Percentiles rank a stretch among this genome's conserved stretches.
These are phyloP conservation scores for Cavia aperea DNA, from an alignment of 2,113 vertebrate genomes.

Conservation along the genomic window DNA sequence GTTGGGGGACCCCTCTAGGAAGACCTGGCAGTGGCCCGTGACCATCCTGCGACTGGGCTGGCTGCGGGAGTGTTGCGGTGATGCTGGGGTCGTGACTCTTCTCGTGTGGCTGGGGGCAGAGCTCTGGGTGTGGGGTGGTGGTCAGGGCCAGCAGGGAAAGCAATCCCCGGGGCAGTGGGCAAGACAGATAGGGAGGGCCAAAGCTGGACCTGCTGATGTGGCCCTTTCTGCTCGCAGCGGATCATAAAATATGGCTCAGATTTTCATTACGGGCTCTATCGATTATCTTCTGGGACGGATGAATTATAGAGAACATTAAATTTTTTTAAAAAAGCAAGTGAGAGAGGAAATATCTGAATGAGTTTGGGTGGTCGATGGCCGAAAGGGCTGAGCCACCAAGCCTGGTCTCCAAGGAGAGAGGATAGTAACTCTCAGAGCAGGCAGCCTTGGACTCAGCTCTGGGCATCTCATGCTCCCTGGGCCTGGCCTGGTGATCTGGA, in stretches of 20 bases:
- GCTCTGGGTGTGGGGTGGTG: not conserved
- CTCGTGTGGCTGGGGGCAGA: not conserved
- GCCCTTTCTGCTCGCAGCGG: conserved; percentile 88
- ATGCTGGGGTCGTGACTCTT: not conserved
- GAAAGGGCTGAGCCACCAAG: conserved; percentile 79
- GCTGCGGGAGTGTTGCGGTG: fast-evolving
- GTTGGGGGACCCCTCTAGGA: not conserved
- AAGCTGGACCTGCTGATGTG: conserved; percentile 93
- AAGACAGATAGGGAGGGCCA: conserved; percentile 74
- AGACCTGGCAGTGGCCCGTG: not conserved
- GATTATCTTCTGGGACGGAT: conserved; percentile 99
- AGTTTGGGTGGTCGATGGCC: conserved; percentile 90
- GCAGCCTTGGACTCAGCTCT: not conserved
- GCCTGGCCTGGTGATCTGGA: not conserved
- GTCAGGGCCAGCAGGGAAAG: conserved; percentile 25
- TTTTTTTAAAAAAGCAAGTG: conserved; percentile 83
- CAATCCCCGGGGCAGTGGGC: conserved; percentile 46
- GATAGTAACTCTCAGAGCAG: not conserved
- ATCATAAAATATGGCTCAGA: conserved; percentile 99
- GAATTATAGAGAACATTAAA: conserved; percentile 99
- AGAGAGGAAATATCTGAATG: conserved; percentile 97
- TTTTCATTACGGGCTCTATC: conserved; percentile 99
- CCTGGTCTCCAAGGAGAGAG: conserved; percentile 45
- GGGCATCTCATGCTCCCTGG: not conserved
- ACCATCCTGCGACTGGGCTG: not conserved